Evolutionary conservation across 2,888 invertebrate genomes (phyloP).

Genomic region (Nomada flava): DNA sequence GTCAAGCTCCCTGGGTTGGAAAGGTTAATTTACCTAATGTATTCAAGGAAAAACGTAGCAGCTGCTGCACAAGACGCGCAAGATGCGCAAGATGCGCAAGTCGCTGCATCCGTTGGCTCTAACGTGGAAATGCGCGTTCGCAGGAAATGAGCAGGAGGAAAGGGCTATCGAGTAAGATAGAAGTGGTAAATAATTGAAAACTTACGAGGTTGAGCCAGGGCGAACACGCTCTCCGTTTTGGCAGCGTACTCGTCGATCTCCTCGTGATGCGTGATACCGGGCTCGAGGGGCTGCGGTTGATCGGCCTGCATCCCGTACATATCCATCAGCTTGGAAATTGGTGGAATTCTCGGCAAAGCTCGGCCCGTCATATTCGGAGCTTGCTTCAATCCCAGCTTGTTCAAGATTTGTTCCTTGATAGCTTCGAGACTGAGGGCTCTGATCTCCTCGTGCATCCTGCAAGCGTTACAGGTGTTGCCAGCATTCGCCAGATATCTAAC

Average conservation of each 20-base stretch:
- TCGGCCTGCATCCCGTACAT: constrained; percentile 85
- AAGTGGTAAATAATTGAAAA: constrained; percentile 42
- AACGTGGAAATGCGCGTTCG: not conserved
- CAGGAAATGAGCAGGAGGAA: not conserved
- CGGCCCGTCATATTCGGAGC: constrained; percentile 87
- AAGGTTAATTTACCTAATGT: constrained; percentile 63
- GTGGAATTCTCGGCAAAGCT: constrained; percentile 86
- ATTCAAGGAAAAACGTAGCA: constrained; percentile 61
- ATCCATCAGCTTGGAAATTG: constrained; percentile 84
- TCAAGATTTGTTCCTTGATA: constrained; percentile 87
- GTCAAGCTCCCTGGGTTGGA: constrained; percentile 28
- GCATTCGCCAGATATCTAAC: constrained; percentile 71
- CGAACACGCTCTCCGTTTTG: constrained; percentile 84
- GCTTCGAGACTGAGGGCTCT: constrained; percentile 86
- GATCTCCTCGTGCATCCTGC: constrained; percentile 86
- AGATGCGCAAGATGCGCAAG: constrained; percentile 23
- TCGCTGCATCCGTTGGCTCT: constrained; percentile 31
- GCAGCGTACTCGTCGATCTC: constrained; percentile 85
- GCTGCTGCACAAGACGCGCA: constrained; percentile 40
- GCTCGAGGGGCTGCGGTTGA: constrained; percentile 80
- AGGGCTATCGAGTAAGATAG: not conserved
- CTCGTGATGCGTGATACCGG: constrained; percentile 83
- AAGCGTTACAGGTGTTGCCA: constrained; percentile 85
- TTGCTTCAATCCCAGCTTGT: constrained; percentile 86
- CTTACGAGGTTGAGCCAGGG: constrained; percentile 85